A percentile compares a stretch with the other conserved stretches of the same genome.
These are phyloP conservation scores for Neoseiulus cucumeris DNA, from an alignment of 1,140 invertebrate genomes.

Conservation along the genomic window DNA sequence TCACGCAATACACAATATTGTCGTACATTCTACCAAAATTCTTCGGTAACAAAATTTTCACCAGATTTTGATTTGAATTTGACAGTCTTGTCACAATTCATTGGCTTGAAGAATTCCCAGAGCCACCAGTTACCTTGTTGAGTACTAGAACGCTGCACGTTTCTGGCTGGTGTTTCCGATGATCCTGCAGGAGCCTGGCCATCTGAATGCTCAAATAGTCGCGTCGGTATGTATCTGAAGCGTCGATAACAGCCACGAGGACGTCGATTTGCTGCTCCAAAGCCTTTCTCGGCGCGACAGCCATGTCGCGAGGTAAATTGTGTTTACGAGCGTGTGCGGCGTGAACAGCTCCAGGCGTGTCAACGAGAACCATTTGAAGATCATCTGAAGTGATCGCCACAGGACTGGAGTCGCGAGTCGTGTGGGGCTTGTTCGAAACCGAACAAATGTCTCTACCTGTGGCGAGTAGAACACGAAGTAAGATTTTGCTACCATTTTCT, in stretches of 20 bases:
- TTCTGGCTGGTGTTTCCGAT: constrained; percentile 26
- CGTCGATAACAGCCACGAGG: constrained; percentile 65
- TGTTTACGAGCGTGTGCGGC: constrained; percentile 18
- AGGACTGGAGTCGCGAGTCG: constrained; percentile 48
- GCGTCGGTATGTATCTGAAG: constrained; percentile 47
- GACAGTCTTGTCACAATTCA: too few species aligned
- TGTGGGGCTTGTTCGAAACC: constrained; percentile 69
- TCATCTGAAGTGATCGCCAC: constrained; percentile 47
- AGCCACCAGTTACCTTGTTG: constrained; percentile 47
- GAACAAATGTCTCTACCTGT: constrained; percentile 48
- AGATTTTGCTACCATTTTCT: too few species aligned
- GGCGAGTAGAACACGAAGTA: neutral
- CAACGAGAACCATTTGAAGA: constrained; percentile 48
- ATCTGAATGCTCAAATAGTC: constrained; percentile 32
- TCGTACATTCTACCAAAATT: too few species aligned
- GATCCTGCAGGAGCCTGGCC: constrained; percentile 37
- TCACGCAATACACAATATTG: too few species aligned
- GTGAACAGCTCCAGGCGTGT: constrained; percentile 17
- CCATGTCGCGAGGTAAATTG: constrained; percentile 37
- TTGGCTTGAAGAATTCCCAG: too few species aligned
- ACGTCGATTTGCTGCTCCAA: constrained; percentile 52
- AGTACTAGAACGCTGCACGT: constrained; percentile 56
- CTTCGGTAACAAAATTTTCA: too few species aligned
- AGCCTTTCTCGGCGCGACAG: constrained; percentile 36
- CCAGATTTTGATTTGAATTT: too few species aligned